Percentiles rank a stretch among this genome's conserved stretches.
phyloP scores from a whole-genome alignment of 2,113 vertebrate species.

The Aythya baeri region DNA sequence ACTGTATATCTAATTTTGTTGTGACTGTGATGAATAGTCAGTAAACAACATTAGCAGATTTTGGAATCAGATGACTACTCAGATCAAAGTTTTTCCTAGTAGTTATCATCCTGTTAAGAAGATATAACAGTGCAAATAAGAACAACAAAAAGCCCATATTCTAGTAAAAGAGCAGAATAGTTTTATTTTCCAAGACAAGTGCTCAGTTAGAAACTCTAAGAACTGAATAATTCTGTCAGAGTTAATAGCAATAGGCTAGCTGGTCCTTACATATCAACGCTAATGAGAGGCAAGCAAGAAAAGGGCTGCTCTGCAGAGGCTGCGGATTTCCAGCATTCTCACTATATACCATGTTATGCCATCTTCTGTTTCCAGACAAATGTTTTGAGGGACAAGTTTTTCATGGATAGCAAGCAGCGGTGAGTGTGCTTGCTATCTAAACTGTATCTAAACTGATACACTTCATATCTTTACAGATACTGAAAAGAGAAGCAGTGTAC shows the following conservation, averaged over 20 bases:
- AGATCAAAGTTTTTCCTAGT: conserved; percentile 36
- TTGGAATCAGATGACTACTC: neutral
- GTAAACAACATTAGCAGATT: neutral
- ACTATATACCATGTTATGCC: neutral
- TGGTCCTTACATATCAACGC: neutral
- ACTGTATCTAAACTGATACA: neutral
- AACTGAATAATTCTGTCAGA: neutral
- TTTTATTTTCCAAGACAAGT: neutral
- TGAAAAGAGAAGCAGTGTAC: neutral
- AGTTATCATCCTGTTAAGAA: neutral
- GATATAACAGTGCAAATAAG: neutral
- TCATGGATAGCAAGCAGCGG: neutral
- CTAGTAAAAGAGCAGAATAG: neutral
- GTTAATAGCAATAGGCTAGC: neutral
- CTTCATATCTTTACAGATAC: neutral
- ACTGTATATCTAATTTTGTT: conserved; percentile 20
- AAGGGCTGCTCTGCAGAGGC: neutral
- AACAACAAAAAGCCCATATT: neutral
- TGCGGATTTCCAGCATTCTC: neutral
- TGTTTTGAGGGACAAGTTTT: neutral
- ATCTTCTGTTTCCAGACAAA: neutral
- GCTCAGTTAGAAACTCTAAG: neutral
- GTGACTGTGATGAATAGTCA: neutral
- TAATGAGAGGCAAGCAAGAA: neutral
- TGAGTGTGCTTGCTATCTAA: neutral